Evolutionary conservation across 2,888 invertebrate species (phyloP).

Genomic region (Nephrotoma guestfalica): DNA sequence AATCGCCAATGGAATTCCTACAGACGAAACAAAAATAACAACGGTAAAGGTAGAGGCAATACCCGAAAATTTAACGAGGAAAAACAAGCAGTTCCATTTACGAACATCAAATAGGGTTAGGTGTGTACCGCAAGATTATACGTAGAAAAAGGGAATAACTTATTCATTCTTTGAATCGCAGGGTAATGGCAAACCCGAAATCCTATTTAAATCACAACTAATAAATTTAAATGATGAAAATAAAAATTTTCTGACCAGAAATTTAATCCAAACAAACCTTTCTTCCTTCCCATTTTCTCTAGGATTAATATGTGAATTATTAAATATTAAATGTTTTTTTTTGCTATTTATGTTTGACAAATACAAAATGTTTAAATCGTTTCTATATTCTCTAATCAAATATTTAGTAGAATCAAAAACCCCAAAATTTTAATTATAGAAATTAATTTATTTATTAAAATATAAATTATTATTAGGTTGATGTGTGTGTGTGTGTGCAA

Average conservation of each 20-base stretch:
- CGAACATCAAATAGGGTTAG: too few relatives aligned
- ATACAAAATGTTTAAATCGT: background rate
- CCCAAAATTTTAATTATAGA: background rate
- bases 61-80: too few relatives aligned
- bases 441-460: background rate
- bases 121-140: too few relatives aligned
- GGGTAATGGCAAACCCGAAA: background rate
- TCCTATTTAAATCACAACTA: background rate
- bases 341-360: background rate
- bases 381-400: background rate
- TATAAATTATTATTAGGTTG: background rate
- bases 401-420: background rate
- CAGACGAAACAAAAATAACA: too few relatives aligned
- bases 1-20: too few relatives aligned
- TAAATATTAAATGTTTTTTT: background rate
- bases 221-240: background rate
- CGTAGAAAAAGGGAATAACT: too few relatives aligned
- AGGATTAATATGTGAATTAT: background rate
- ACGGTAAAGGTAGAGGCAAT: too few relatives aligned
- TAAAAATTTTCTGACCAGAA: background rate
- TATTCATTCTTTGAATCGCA: too few relatives aligned
- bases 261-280: background rate
- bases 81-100: too few relatives aligned
- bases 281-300: background rate
- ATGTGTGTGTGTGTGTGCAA: background rate